Evolutionary conservation across 2,888 invertebrate genomes (phyloP), one percentile per base, ranked within the genome.

Genomic region (Synanthedon andrenaeformis): DNA sequence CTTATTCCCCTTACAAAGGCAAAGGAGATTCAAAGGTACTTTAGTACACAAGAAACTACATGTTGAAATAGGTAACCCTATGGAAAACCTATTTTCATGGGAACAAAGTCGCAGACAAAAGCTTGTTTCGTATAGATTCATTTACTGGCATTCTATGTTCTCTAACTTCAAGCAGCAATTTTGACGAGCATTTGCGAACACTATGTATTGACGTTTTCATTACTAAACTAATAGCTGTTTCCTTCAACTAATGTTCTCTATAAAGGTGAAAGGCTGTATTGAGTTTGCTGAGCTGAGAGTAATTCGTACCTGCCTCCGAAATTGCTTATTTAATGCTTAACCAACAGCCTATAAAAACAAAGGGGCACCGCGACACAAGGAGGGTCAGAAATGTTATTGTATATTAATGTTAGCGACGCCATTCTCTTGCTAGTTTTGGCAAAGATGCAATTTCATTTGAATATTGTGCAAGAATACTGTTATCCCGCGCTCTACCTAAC

Each of bases 371-470:
- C 73, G 76, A 76, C 74, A 74, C 71, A 67, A 69, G 70, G 71
- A 80, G 85, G 84, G 83, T 81, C 83, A 79, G 72, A 74, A 55
- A 76, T 76, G 73, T 72, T 79, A 82, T 83, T 84, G 82, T 82
- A 79, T 86, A 86, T 86, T 85, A 85, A 86, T 83, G 85, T 78
- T 77, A 76, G 76, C 76, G 79, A 74, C 77, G 78, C 82, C 71
- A 74, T 85, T 83, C 75, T 69, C 79, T 58, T 77, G 80, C 82
- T 84, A 84, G 85, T 86, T 86, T 86, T 85, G 85, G 86, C 86
- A 86, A 87, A 86, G 86, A 85, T 87, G 85, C 85, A 87, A 87
- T 87, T 83, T 81, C 80, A 87, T 87, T 87, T 87, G 85, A 87
- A 87, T 87, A 85, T 82, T 82, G 82, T 85, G 85, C 85, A 85